Base-by-base conservation (phyloP, 2,888 invertebrate genomes). In the Macropis europaea region DNA sequence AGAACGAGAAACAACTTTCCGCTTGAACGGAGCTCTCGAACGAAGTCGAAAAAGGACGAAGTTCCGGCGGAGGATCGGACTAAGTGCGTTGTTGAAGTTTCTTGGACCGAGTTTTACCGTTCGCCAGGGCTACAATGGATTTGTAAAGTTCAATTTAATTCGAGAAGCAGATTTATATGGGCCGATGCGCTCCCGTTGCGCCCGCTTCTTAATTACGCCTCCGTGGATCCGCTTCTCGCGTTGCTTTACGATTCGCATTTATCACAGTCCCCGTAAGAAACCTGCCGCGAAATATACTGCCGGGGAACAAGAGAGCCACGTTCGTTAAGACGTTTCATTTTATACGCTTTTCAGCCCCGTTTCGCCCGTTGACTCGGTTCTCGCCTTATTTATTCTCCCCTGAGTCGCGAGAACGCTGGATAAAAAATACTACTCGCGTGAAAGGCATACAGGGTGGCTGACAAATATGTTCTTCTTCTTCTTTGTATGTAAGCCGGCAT, bases 251-350 rank as follows among this genome's bases (percentile, higher is more conserved):
- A 77, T 79, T 77, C 81, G 61, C 79, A 78, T 79, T 81, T 74
- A 81, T 79, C 81, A 79, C 64, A 48, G 43, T 26, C 54, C 71
- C 63, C 61, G 69, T 75, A 69, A 81, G 79, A 79, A 74, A 64
- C 67, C 50, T 53, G 60, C 68, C 22, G 81, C n/a, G 71, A 77
- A 81, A 81, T 81, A 74, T 68, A 81, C 77, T 56, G 60, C 63
- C 43, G 61, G 45, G 75, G 81, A 74, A 78, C 79, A 74, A 74
- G 74, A 60, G 59, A 57, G 38, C 17, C 56, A 34, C 61, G 60
- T 80, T 79, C 63, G 81, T 79, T 79, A 67, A 81, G 67, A 73
- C 67, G 53, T 81, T 77, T 73, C 63, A 81, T 81, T 79, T 79
- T 69, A 59, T 64, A 73, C 64, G 63, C 47, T 45, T 61, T 24